A percentile compares a stretch with the other conserved stretches of the same genome.
phyloP scores from a whole-genome alignment of 2,888 invertebrate species.

The Trachelus stipa region DNA sequence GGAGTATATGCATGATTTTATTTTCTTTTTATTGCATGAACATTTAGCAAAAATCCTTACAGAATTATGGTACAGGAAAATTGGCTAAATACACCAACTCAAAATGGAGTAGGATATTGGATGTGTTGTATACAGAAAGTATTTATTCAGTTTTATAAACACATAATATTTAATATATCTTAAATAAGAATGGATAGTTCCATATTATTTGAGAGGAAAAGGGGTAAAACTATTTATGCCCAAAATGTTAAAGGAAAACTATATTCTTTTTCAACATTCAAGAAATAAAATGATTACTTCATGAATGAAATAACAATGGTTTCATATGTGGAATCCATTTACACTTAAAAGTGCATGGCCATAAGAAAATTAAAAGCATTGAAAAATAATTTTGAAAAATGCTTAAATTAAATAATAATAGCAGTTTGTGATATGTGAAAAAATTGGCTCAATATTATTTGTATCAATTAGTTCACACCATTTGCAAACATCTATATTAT shows the following conservation, averaged over 20 bases:
- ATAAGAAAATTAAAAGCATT: neutral
- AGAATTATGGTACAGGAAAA: neutral
- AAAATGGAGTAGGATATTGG: neutral
- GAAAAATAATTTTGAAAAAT: neutral
- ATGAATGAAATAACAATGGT: neutral
- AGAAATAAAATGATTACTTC: neutral
- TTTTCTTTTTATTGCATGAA: neutral
- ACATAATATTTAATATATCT: neutral
- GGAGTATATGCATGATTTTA: neutral
- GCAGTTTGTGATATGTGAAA: conserved; percentile 24
- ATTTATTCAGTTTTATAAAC: neutral
- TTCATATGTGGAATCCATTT: neutral
- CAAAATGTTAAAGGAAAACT: neutral
- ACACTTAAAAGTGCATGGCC: neutral
- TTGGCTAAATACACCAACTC: too few species aligned
- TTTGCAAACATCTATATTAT: conserved; percentile 14
- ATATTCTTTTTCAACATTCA: neutral
- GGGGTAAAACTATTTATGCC: neutral
- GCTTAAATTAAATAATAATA: neutral
- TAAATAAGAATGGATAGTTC: neutral
- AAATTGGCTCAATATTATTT: conserved; percentile 36
- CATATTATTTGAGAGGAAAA: neutral
- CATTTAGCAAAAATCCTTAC: neutral
- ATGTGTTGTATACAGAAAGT: neutral
- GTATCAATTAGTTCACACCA: conserved; percentile 41